Evolutionary conservation across 2,113 vertebrate species (phyloP), one percentile per base, ranked within the genome.

Genomic region (Ardeotis arabs): DNA sequence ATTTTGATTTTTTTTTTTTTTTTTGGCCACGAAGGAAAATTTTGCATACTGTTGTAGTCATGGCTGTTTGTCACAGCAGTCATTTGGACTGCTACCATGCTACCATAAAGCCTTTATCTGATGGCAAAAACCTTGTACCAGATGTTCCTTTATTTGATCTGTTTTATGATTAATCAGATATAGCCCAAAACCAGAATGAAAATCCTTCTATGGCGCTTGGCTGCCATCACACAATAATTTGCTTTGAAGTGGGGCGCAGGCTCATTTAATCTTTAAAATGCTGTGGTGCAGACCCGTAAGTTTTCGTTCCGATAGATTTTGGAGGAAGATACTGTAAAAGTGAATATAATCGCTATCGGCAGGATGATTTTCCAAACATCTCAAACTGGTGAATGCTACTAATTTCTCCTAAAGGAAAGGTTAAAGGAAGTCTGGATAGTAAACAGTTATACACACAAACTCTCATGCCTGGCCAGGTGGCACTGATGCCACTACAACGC

Each of bases 161-260:
- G 28, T 21, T 52, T 79, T 97, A 96, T 89, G 89, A 93, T 96
- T 89, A 76, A 93, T 93, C 81, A 91, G 86, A 85, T 96, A 96
- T 91, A 95, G 75, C 83, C 47, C 89, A 62, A 96, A 96, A 84
- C 21, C 78, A 94, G 94, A 84, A 87, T 87, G 89, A 95, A 97
- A 96, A 91, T 45, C 58, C 62, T 84, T 37, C 84, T 75, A 33
- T 56, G 76, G 63, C 80, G 95, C 79, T 87, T 94, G 94, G 78
- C 56, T 88, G 81, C 89, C 64, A 49, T 62, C 8, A 33, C 67
- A 88, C 14, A 14, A 17, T 59, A 60, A 89, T 94, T 96, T 82
- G 47, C 89, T 84, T 86, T 80, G 85, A 77, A 92, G 52, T 52
- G 0, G 6, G 35, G 66, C 45, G 45, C 45, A 88, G 63, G 70